A percentile compares a stretch with the other conserved stretches of the same genome.
Evolutionary conservation across 2,797 vertebrate species (phyloP).

Genomic region (Typhlichthys eigenmanni): DNA sequence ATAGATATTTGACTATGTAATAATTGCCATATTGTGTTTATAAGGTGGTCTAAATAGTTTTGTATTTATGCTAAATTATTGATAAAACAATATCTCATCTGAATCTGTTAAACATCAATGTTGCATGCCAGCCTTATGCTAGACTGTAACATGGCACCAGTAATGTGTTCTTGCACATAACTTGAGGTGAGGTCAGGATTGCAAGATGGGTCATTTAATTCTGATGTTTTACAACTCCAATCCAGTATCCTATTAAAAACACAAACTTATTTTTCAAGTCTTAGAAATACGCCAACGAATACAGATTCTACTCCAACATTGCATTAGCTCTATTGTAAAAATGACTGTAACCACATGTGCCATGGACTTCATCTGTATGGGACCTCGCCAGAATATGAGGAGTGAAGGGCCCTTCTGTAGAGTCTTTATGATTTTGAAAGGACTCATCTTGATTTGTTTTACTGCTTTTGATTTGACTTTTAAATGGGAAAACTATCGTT

Average conservation of each 20-base stretch:
- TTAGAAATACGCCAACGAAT: not conserved
- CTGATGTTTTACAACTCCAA: too few relatives aligned
- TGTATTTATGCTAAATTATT: not conserved
- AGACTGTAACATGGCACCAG: not conserved
- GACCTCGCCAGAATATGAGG: constrained; percentile 41
- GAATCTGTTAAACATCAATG: too few relatives aligned
- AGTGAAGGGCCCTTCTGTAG: constrained; percentile 63
- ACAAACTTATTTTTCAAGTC: not conserved
- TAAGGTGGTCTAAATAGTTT: not conserved
- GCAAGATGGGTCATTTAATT: too few relatives aligned
- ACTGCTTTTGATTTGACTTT: constrained; percentile 91
- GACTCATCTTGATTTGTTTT: constrained; percentile 86
- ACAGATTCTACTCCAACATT: constrained; percentile 33
- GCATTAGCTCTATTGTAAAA: constrained; percentile 42
- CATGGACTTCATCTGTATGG: constrained; percentile 35
- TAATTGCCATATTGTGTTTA: too few relatives aligned
- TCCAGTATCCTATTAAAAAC: not conserved
- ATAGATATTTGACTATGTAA: too few relatives aligned
- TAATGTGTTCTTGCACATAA: not conserved
- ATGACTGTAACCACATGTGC: constrained; percentile 23
- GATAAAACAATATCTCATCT: not conserved
- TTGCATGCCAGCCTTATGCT: not conserved
- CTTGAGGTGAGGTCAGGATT: too few relatives aligned
- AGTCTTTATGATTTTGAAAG: constrained; percentile 82
- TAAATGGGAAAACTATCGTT: constrained; percentile 87